phyloP scores from a whole-genome alignment of 2,888 invertebrate genomes.

The Didymodactylos carnosus region DNA sequence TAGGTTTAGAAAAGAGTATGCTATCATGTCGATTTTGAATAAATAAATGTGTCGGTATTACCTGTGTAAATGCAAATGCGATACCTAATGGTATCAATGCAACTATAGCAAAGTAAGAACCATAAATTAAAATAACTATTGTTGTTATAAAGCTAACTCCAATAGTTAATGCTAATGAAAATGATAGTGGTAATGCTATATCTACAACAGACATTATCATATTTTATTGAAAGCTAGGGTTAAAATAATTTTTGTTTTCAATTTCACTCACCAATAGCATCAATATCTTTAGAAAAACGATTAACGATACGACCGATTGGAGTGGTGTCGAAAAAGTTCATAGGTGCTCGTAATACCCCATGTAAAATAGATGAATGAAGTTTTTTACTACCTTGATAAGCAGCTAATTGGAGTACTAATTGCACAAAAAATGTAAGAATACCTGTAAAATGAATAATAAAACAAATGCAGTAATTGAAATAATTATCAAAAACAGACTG shows the following conservation, averaged over 20 bases:
- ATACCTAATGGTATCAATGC: constrained; percentile 23
- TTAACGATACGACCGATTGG: constrained; percentile 25
- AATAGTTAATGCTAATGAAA: constrained; percentile 4
- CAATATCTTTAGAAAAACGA: constrained; percentile 20
- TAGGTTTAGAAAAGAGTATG: no score
- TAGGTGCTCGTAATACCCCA: constrained; percentile 22
- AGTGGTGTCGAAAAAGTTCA: constrained; percentile 28
- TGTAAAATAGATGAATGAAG: constrained; percentile 21
- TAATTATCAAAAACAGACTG: no score
- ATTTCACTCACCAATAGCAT: no score
- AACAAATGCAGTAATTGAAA: no score
- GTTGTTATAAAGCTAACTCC: constrained; percentile 12
- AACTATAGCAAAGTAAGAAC: constrained; percentile 23
- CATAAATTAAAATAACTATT: constrained; percentile 21
- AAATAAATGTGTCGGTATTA: no score
- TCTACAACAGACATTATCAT: no score
- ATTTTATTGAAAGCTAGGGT: no score
- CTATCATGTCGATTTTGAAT: no score
- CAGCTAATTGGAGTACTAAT: not conserved
- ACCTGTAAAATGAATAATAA: not conserved
- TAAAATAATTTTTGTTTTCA: no score
- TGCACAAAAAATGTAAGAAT: not conserved
- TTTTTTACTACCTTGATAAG: not conserved
- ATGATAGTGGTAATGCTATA: constrained; percentile 14
- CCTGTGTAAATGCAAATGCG: constrained; percentile 27